Base-by-base conservation (phyloP, 1,140 invertebrate genomes). In the Macrobrachium rosenbergii region DNA sequence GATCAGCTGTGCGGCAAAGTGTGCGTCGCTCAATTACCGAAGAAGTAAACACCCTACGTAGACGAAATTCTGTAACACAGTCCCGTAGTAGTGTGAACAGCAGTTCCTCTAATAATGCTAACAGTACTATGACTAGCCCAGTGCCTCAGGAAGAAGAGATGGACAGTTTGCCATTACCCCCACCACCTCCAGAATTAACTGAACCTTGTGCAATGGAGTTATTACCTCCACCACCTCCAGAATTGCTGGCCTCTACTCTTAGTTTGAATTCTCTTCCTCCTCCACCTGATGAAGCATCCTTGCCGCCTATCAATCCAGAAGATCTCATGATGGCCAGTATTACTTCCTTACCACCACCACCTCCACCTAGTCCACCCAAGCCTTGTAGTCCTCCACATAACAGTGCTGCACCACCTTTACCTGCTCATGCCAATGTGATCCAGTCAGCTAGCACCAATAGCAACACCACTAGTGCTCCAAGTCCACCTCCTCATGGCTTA, bases 401-500 rank as follows among this genome's bases (percentile, higher is more conserved):
- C 88, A 69, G 88, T 37, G 90, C 88, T 23, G 89, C 90, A 72
- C 90, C 91, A 64, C 90, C 91, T 52, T 90, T 90, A 52, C 91
- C 91, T 52, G 90, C 91, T 60, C 91, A 87, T 52, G 72, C 76
- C 14, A 60, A 95, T 95, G 52, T 52, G 52, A 52, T 52, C 52
- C 52, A 52, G 52, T 52, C 52, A 52, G 28, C 28, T 37, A 37
- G 28, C 28, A 37, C 28, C 28, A 37, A 90, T 96, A 59, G 81
- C 88, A 23, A 95, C 2, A 95, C 95, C 21, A 76, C 95, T 3
- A 95, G 95, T 17, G 96, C 96, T 3, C 96, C 96, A 1, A 95
- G 95, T 5, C 95, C 95, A 0, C 92, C 93, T 12, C 95, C 83
- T 17, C 67, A 76, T 58, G 59, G 89, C 75, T 60, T 72, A 37